Conservation (phyloP, 1,140 invertebrate genomes). For the Saccostrea cuccullata region DNA sequence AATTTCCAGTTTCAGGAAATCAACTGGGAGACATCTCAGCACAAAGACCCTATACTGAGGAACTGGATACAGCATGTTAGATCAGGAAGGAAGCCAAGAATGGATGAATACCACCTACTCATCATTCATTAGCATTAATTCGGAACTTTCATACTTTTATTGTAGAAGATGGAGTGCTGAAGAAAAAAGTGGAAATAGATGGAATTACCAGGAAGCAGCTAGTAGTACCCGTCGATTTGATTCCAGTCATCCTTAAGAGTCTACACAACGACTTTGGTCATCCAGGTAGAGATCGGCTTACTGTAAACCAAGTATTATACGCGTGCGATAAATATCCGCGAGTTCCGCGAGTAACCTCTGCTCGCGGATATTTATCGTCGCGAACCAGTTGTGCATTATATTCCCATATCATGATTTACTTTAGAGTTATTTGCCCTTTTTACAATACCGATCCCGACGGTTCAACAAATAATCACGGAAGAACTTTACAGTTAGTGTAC, state of each 20-base stretch:
- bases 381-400: no score
- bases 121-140: background rate
- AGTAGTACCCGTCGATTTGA: background rate
- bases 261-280: constrained; percentile 46
- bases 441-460: no score
- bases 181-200: background rate
- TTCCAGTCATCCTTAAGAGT: constrained; percentile 43
- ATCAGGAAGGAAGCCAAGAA: background rate
- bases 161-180: background rate
- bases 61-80: no score
- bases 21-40: background rate
- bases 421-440: no score
- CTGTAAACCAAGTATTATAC: no score
- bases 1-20: no score
- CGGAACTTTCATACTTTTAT: background rate
- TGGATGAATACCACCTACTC: background rate
- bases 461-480: no score
- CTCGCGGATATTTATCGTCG: no score
- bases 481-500: no score
- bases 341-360: no score
- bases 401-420: no score
- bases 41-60: background rate
- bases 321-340: no score
- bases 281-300: constrained; percentile 52
- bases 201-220: background rate